A percentile compares a stretch with the other conserved stretches of the same genome.
phyloP scores from a whole-genome alignment of 2,888 invertebrate species.

The Xestia sexstrigata region DNA sequence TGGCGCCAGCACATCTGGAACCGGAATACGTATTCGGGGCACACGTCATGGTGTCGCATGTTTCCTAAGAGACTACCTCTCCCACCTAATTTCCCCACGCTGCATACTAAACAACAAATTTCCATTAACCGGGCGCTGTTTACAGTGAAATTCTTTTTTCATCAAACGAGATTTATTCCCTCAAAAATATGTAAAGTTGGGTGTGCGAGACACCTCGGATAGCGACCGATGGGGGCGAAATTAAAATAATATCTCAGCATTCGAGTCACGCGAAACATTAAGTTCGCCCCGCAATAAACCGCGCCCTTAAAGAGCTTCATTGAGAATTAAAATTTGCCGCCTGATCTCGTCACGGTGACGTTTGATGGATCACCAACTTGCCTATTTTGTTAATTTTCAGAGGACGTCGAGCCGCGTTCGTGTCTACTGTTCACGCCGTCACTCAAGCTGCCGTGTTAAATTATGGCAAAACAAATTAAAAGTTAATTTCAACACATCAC shows the following conservation, averaged over 20 bases:
- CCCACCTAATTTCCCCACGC: slow-evolving; percentile 75
- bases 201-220: slow-evolving; percentile 79
- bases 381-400: slow-evolving; percentile 76
- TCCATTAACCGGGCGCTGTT: slow-evolving; percentile 86
- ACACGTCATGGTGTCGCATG: slow-evolving; percentile 52
- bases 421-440: slow-evolving; percentile 63
- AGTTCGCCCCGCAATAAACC: slow-evolving; percentile 87
- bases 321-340: slow-evolving; percentile 90
- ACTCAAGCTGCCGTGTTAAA: slow-evolving; percentile 50
- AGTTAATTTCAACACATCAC: slow-evolving; percentile 59
- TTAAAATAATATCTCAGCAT: slow-evolving; percentile 89
- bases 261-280: slow-evolving; percentile 90
- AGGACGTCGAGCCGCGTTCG: slow-evolving; percentile 42
- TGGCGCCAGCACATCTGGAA: slow-evolving; percentile 28
- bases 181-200: slow-evolving; percentile 89
- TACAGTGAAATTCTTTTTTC: slow-evolving; percentile 86
- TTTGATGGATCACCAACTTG: slow-evolving; percentile 87
- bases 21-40: slow-evolving; percentile 52
- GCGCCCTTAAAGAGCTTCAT: slow-evolving; percentile 87
- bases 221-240: slow-evolving; percentile 83
- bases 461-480: slow-evolving; percentile 65
- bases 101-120: slow-evolving; percentile 85
- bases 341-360: slow-evolving; percentile 85
- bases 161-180: slow-evolving; percentile 88
- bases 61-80: slow-evolving; percentile 63